These are phyloP conservation scores for Zygothrica quintamaculata DNA, from an alignment of 2,888 invertebrate genomes.

Conservation along the genomic window DNA sequence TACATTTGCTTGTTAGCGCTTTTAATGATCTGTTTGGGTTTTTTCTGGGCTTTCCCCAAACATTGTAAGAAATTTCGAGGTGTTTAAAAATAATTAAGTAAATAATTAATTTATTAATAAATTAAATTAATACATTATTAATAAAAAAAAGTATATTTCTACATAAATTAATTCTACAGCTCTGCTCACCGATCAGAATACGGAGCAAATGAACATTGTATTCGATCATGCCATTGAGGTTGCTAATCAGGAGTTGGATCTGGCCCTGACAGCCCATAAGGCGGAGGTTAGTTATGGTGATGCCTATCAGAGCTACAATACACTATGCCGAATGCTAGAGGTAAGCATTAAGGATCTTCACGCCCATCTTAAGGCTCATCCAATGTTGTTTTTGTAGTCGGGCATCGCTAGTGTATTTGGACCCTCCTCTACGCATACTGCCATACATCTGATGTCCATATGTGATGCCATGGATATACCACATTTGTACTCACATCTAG, in stretches of 20 bases:
- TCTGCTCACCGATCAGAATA: conserved; percentile 80
- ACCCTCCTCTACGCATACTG: conserved; percentile 88
- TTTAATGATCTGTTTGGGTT: too few species aligned
- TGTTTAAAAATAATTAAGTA: too few species aligned
- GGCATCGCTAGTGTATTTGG: conserved; percentile 94
- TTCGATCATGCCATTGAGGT: conserved; percentile 81
- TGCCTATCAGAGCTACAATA: conserved; percentile 86
- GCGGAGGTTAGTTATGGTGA: conserved; percentile 86
- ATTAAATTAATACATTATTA: too few species aligned
- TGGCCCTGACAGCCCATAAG: conserved; percentile 66
- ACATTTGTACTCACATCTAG: conserved; percentile 91
- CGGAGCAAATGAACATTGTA: conserved; percentile 75
- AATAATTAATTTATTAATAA: too few species aligned
- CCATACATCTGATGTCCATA: conserved; percentile 92
- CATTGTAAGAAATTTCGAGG: too few species aligned
- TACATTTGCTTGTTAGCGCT: too few species aligned
- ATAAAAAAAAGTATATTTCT: not conserved
- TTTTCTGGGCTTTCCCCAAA: too few species aligned
- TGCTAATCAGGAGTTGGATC: conserved; percentile 73
- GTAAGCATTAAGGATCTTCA: conserved; percentile 83
- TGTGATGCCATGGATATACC: conserved; percentile 94
- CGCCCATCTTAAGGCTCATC: too few species aligned
- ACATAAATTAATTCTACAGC: conserved; percentile 50
- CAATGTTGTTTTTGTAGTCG: too few species aligned
- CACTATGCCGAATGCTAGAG: conserved; percentile 86